Evolutionary conservation across 2,113 vertebrate genomes (phyloP).

Genomic region (Eleginops maclovinus): DNA sequence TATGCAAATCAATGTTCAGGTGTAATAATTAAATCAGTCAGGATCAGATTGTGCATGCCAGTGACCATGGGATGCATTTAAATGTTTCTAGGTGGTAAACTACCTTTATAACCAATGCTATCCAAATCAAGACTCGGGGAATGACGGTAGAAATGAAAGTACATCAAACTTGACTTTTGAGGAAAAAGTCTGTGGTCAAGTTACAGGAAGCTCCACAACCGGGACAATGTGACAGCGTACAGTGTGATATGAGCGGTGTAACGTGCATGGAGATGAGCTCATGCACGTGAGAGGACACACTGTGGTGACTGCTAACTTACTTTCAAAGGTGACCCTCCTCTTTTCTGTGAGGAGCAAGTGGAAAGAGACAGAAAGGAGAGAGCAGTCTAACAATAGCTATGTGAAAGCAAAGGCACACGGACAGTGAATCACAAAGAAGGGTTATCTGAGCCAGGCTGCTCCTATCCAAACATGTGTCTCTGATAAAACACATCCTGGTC

Average conservation of each 20-base stretch:
- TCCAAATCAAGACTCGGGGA: constrained; percentile 29
- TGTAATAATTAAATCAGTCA: constrained; percentile 12
- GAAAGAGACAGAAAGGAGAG: constrained; percentile 76
- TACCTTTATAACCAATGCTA: constrained; percentile 15
- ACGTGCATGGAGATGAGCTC: constrained; percentile 52
- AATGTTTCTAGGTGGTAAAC: constrained; percentile 43
- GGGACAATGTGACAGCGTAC: constrained; percentile 24
- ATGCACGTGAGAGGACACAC: constrained; percentile 18
- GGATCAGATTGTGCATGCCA: constrained; percentile 54
- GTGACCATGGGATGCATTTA: constrained; percentile 53
- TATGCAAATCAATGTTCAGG: constrained; percentile 10
- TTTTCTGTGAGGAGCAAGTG: constrained; percentile 85
- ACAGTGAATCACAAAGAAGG: constrained; percentile 65
- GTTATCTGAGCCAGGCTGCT: neutral
- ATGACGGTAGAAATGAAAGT: neutral
- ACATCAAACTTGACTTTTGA: constrained; percentile 4
- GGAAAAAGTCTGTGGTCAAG: constrained; percentile 18
- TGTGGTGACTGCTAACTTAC: constrained; percentile 81
- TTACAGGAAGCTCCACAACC: constrained; percentile 17
- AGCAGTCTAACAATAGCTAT: constrained; percentile 73
- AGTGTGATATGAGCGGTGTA: constrained; percentile 8
- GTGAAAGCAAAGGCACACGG: constrained; percentile 54
- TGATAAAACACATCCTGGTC: neutral
- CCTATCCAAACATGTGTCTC: neutral
- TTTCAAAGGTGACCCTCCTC: constrained; percentile 89